A percentile compares a stretch with the other conserved stretches of the same genome.
These are phyloP conservation scores for Antheraea assamensis DNA, from an alignment of 2,888 invertebrate genomes.

Conservation along the genomic window DNA sequence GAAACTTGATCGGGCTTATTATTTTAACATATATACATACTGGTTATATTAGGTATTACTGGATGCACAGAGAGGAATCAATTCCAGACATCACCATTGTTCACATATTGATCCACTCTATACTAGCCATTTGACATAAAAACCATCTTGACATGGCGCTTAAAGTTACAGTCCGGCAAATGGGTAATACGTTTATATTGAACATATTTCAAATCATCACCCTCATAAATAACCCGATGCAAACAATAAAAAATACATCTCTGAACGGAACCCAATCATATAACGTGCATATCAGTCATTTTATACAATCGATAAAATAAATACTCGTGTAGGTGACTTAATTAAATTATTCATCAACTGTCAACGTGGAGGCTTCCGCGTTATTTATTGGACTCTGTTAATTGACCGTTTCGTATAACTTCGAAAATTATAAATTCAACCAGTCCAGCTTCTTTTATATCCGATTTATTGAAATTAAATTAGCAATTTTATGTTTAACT, in stretches of 20 bases:
- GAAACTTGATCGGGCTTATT: too few species aligned
- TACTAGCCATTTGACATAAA: too few species aligned
- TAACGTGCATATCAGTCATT: neutral
- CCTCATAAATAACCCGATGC: neutral
- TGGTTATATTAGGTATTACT: too few species aligned
- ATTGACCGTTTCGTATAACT: neutral
- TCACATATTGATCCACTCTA: too few species aligned
- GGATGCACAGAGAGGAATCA: too few species aligned
- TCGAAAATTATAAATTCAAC: conserved; percentile 2
- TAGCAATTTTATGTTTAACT: neutral
- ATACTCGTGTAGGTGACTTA: conserved; percentile 3
- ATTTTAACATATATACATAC: too few species aligned
- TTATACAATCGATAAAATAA: neutral
- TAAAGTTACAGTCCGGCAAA: too few species aligned
- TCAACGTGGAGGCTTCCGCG: neutral
- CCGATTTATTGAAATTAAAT: neutral
- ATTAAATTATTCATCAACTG: conserved; percentile 15
- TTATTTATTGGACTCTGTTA: conserved; percentile 15
- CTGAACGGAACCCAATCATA: neutral
- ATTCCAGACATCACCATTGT: too few species aligned
- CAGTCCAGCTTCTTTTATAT: neutral
- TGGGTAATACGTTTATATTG: too few species aligned
- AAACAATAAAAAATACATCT: neutral
- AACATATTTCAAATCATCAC: neutral
- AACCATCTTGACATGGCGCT: too few species aligned